Percentiles rank a stretch among this genome's conserved stretches.
phyloP scores from a whole-genome alignment of 2,888 invertebrate species.

The Myathropa florea region DNA sequence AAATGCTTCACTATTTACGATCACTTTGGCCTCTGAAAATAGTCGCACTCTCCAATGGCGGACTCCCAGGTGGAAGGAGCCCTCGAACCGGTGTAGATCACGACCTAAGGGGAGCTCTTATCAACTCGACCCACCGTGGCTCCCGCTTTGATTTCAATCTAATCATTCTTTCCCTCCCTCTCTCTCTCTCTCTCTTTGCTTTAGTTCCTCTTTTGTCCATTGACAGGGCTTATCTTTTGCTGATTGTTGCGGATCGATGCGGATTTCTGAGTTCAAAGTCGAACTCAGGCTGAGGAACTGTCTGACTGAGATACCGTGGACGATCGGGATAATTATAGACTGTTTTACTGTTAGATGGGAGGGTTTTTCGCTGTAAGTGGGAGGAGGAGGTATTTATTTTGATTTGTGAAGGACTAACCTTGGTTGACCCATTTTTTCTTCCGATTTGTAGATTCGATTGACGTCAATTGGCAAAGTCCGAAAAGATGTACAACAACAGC shows the following conservation, averaged over 20 bases:
- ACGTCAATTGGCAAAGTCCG: conserved; percentile 67
- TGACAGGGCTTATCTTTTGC: background rate
- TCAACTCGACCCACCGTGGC: background rate
- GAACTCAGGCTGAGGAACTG: conserved; percentile 39
- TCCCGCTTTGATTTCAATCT: conserved; percentile 24
- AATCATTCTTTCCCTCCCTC: background rate
- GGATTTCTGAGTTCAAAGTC: conserved; percentile 61
- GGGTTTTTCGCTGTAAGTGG: background rate
- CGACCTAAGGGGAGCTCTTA: conserved; percentile 22
- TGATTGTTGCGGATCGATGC: conserved; percentile 30
- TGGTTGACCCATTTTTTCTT: conserved; percentile 46
- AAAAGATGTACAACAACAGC: conserved; percentile 2
- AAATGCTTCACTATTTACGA: conserved; percentile 16
- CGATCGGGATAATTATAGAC: conserved; percentile 2
- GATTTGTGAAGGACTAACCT: conserved; percentile 59
- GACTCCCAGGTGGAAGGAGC: background rate
- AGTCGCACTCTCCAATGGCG: background rate
- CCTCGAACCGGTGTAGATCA: background rate
- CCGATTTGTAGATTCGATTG: conserved; percentile 26
- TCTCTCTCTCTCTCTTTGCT: background rate
- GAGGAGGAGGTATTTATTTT: conserved; percentile 20
- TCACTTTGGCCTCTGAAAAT: too few species aligned
- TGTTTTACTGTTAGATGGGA: background rate
- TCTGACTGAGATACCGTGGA: conserved; percentile 15
- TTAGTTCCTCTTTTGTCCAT: background rate